Evolutionary conservation across 1,140 invertebrate species (phyloP).

Genomic region (Drosophila carrolli): DNA sequence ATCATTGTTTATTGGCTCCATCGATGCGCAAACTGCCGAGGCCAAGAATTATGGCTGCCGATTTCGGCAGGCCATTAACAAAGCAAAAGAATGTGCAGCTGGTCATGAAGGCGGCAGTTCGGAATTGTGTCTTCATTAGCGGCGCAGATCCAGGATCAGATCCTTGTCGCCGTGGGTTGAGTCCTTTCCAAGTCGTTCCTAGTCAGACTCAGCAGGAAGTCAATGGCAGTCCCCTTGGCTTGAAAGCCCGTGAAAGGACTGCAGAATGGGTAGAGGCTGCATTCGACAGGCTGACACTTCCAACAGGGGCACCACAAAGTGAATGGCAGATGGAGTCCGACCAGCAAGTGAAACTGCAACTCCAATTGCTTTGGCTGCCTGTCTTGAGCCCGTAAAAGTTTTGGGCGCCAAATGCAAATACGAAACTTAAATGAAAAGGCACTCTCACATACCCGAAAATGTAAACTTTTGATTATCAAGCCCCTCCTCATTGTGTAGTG

Average conservation of each 20-base stretch:
- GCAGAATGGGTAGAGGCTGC: background rate
- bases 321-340: constrained; percentile 8
- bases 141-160: background rate
- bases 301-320: background rate
- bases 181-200: background rate
- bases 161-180: background rate
- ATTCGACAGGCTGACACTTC: constrained; percentile 3
- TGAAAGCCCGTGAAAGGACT: background rate
- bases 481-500: constrained; percentile 18
- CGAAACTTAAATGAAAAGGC: constrained; percentile 73
- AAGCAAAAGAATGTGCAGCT: constrained; percentile 12
- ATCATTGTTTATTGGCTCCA: constrained; percentile 81
- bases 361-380: constrained; percentile 9
- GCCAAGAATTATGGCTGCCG: constrained; percentile 69
- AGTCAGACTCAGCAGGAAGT: background rate
- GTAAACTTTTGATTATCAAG: constrained; percentile 75
- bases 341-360: constrained; percentile 15
- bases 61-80: constrained; percentile 37
- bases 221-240: too few species aligned
- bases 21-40: constrained; percentile 65
- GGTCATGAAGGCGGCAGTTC: constrained; percentile 23
- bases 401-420: constrained; percentile 61
- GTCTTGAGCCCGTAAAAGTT: constrained; percentile 37
- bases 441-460: constrained; percentile 48
- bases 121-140: constrained; percentile 47